Evolutionary conservation across 2,888 invertebrate species (phyloP).

Genomic region (Pachymerium ferrugineum): DNA sequence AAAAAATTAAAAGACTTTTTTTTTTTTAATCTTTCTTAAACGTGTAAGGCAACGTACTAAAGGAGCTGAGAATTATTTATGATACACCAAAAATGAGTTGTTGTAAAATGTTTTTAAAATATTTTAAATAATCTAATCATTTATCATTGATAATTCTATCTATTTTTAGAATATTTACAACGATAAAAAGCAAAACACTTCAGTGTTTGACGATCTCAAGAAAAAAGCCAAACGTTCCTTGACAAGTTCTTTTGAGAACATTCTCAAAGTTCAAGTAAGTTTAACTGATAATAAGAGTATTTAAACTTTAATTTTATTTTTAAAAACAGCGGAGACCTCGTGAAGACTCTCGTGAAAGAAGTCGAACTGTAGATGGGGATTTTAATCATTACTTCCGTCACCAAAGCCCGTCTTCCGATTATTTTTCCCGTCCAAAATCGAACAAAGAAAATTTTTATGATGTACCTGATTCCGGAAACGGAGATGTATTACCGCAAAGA

Average conservation of each 20-base stretch:
- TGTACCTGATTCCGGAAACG: not conserved
- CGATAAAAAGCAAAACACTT: slow-evolving; percentile 35
- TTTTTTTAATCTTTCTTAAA: too few species aligned
- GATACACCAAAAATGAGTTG: too few species aligned
- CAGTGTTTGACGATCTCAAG: slow-evolving; percentile 35
- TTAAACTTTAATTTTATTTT: not conserved
- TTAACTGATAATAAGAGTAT: not conserved
- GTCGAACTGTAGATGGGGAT: slow-evolving; percentile 33
- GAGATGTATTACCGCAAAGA: not conserved
- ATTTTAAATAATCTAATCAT: too few species aligned
- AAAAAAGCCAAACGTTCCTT: slow-evolving; percentile 48
- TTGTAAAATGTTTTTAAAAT: too few species aligned
- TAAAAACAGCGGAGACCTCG: slow-evolving; percentile 36
- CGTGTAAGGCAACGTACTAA: too few species aligned
- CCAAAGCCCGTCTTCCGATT: not conserved
- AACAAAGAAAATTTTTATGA: not conserved
- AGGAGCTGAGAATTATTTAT: too few species aligned
- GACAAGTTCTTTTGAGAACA: slow-evolving; percentile 49
- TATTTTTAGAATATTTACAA: not conserved
- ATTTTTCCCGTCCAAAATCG: not conserved
- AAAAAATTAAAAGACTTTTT: too few species aligned
- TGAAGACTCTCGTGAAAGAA: slow-evolving; percentile 42
- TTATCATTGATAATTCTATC: too few species aligned
- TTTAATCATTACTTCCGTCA: not conserved
- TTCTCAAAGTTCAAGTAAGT: slow-evolving; percentile 43